A percentile compares a stretch with the other conserved stretches of the same genome.
Conservation (phyloP, 2,113 vertebrate species). For the Misgurnus mizolepis region DNA sequence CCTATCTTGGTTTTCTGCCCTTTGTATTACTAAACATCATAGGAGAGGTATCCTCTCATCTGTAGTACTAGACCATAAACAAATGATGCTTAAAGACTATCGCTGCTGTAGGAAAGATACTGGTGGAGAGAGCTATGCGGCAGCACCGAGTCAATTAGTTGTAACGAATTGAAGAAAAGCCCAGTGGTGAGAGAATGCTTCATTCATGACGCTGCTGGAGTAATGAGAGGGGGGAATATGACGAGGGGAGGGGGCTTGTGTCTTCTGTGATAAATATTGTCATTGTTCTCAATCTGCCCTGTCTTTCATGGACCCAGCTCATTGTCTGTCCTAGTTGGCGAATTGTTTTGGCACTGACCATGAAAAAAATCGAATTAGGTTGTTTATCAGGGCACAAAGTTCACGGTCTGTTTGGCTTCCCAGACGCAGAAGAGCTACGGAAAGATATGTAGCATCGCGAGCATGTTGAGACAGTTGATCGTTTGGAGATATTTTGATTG, state of each 20-base stretch:
- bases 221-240: slow-evolving; percentile 68
- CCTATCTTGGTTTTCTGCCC: slow-evolving; percentile 25
- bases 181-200: slow-evolving; percentile 69
- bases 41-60: slow-evolving; percentile 12
- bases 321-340: slow-evolving; percentile 60
- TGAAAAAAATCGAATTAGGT: slow-evolving; percentile 67
- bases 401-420: slow-evolving; percentile 72
- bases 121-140: slow-evolving; percentile 57
- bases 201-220: slow-evolving; percentile 71
- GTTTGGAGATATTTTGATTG: slow-evolving; percentile 19
- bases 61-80: slow-evolving; percentile 14
- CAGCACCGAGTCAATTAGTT: slow-evolving; percentile 74
- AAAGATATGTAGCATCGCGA: slow-evolving; percentile 36
- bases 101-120: slow-evolving; percentile 1
- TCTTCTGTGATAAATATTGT: slow-evolving; percentile 74
- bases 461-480: neutral
- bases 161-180: slow-evolving; percentile 68
- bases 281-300: slow-evolving; percentile 73
- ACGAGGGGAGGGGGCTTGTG: slow-evolving; percentile 64
- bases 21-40: slow-evolving; percentile 29
- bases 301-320: slow-evolving; percentile 66
- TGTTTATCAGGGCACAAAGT: slow-evolving; percentile 69
- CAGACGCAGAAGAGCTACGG: slow-evolving; percentile 69
- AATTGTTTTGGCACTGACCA: slow-evolving; percentile 62
- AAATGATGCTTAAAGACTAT: slow-evolving; percentile 51